phyloP scores from a whole-genome alignment of 30 jellyfish, hydroid and myxozoan species.

The Pelagia noctiluca region DNA sequence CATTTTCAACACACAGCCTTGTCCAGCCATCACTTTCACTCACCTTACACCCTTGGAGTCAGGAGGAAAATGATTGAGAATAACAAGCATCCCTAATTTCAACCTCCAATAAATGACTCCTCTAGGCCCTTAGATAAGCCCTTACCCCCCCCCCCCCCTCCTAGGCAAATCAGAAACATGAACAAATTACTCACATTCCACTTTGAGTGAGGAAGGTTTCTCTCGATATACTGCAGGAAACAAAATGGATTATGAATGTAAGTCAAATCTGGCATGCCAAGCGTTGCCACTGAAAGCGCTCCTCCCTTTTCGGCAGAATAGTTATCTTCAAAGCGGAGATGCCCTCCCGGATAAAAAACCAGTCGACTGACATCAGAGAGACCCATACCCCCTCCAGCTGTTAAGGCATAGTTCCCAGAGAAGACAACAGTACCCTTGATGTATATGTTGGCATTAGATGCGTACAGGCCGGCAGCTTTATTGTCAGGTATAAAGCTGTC shows the following conservation, averaged over 20 bases:
- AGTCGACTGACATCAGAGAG: slow-evolving; percentile 86
- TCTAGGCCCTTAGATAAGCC: no score
- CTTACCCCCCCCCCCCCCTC: no score
- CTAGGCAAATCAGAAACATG: background rate
- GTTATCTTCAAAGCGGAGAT: slow-evolving; percentile 60
- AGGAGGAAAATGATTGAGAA: no score
- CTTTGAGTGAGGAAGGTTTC: slow-evolving; percentile 71
- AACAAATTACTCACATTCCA: slow-evolving; percentile 79
- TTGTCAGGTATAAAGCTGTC: slow-evolving; percentile 34
- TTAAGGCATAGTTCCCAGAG: slow-evolving; percentile 33
- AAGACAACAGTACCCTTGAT: slow-evolving; percentile 55
- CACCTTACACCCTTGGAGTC: no score
- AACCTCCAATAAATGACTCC: no score
- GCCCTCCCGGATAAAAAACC: slow-evolving; percentile 55
- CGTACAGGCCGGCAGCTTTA: slow-evolving; percentile 71
- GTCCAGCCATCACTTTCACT: no score
- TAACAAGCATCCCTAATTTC: no score
- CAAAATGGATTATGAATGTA: slow-evolving; percentile 86
- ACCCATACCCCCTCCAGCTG: slow-evolving; percentile 88
- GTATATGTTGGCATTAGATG: slow-evolving; percentile 76
- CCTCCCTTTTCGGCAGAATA: slow-evolving; percentile 84
- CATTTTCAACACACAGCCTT: no score
- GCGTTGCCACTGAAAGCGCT: slow-evolving; percentile 68
- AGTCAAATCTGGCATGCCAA: slow-evolving; percentile 87
- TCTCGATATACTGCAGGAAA: slow-evolving; percentile 68